Conservation (phyloP, 2,113 vertebrate species). For the Poicephalus meyeri region DNA sequence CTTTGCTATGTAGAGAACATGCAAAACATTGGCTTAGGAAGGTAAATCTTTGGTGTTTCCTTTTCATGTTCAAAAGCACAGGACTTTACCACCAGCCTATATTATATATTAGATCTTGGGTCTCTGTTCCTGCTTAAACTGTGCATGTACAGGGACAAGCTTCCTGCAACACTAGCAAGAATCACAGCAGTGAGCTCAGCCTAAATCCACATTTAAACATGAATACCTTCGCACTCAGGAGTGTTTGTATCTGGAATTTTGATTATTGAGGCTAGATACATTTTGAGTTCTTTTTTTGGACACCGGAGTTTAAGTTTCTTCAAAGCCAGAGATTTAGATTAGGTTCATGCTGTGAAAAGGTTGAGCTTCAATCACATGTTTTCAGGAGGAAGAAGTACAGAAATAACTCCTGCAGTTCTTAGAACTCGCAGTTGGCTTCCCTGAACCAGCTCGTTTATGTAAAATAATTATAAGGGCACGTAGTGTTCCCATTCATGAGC, state of each 20-base stretch:
- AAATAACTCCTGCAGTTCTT: neutral
- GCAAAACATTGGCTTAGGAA: neutral
- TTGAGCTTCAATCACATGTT: neutral
- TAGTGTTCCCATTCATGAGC: neutral
- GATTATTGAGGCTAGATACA: neutral
- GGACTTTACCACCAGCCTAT: neutral
- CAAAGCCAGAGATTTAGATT: neutral
- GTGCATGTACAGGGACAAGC: neutral
- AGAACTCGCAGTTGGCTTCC: neutral
- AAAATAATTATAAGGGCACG: neutral
- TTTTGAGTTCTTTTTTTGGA: neutral
- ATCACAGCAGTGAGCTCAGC: neutral
- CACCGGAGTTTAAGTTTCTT: neutral
- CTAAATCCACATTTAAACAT: neutral
- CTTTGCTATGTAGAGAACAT: neutral
- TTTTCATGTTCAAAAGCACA: constrained; percentile 35
- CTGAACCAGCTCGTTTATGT: neutral
- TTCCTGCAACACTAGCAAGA: neutral
- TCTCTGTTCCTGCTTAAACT: constrained; percentile 33
- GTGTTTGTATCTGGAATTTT: neutral
- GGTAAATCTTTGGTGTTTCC: neutral
- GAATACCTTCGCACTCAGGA: neutral
- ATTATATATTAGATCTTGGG: neutral
- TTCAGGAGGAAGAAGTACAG: neutral
- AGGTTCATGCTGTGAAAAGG: neutral